Evolutionary conservation across 2,113 vertebrate genomes (phyloP), one percentile per base, ranked within the genome.

Genomic region (Bostrychus sinensis): DNA sequence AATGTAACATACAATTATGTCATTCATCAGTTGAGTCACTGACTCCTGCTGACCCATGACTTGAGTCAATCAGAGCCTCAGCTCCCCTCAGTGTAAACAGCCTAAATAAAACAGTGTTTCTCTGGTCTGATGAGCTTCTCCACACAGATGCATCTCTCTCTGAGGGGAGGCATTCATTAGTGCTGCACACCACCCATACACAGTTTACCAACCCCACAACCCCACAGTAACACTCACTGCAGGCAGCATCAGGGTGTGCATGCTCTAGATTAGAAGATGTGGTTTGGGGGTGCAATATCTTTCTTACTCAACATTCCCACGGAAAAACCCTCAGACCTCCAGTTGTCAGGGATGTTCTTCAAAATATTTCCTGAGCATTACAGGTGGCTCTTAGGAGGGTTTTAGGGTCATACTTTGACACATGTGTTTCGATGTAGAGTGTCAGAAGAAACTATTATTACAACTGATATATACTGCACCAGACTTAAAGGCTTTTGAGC

Each of bases 161-260:
- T 89, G 81, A 89, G 82, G 80, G 70, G 75, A 84, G 69, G 80
- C 75, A 82, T 91, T 91, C 88, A 91, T 89, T 59, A 78, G 68
- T 83, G 74, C 13, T 9, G 62, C 38, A 62, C 73, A 75, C 87
- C 84, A 90, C 87, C 88, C 85, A 87, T 86, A 73, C 65, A 79
- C 72, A 81, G 74, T 81, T 86, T 82, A 80, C 86, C 72, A 25
- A 89, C 69, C 80, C 75, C 68, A 77, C 70, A 36, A 86, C 87
- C 88, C 74, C 83, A 82, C 74, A 81, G 76, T 80, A 78, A 81
- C 81, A 65, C 72, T 79, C 75, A 70, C 79, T 70, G 38, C 60
- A 62, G 73, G 67, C 64, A 50, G 56, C 66, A 62, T 70, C 62
- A n/a, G 56, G 66, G 61, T 68, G 46, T 63, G 70, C 77, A 43